These are phyloP conservation scores for Panthera tigris DNA, from an alignment of 2,113 vertebrate species.

Conservation along the genomic window DNA sequence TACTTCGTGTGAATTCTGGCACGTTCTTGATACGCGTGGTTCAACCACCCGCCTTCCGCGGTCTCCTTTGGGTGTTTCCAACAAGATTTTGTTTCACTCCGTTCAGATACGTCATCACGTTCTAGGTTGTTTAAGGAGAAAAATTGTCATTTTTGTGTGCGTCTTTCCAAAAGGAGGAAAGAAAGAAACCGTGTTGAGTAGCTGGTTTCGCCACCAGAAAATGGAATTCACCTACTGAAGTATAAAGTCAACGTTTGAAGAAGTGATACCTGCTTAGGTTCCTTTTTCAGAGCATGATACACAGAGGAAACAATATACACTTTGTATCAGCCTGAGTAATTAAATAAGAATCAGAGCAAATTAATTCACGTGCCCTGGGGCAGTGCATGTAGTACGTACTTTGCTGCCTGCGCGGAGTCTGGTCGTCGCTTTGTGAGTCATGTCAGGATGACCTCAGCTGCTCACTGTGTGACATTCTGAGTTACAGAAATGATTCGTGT, in stretches of 20 bases:
- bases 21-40: neutral
- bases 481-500: neutral
- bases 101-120: neutral
- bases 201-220: neutral
- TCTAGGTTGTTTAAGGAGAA: neutral
- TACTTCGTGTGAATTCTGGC: neutral
- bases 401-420: neutral
- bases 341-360: neutral
- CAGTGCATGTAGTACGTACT: accelerated
- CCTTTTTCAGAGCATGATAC: neutral
- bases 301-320: neutral
- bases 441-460: too few relatives aligned
- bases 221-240: neutral
- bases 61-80: neutral
- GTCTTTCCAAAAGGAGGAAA: neutral
- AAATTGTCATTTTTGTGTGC: neutral
- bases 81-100: neutral
- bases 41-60: neutral
- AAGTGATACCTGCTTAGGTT: neutral
- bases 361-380: neutral
- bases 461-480: accelerated
- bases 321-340: neutral
- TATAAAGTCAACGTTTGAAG: neutral
- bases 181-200: neutral
- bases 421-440: accelerated